Base-by-base conservation (phyloP, 2,797 vertebrate genomes). In the Eurystomus glaucurus region DNA sequence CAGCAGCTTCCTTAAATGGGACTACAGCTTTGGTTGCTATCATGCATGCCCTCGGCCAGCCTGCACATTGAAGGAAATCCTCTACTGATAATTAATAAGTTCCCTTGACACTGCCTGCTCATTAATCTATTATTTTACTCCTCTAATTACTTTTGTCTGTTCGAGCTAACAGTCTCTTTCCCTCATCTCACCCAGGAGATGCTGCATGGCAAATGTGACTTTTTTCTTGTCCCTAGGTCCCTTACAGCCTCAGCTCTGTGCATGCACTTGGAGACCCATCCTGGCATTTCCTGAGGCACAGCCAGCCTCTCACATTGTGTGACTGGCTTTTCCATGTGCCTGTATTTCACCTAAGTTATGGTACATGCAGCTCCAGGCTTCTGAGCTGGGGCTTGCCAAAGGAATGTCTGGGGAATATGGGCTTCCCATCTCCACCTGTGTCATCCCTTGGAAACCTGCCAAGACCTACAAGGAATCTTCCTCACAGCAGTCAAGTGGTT, bases 121-220 rank as follows among this genome's bases (percentile, higher is more conserved):
- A 96, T 96, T 97, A 97, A 95, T 97, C 89, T 92, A 87, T 94
- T 93, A 84, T 93, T 90, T 97, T 88, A 92, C 70, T 95, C 57
- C 28, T 94, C 95, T 97, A 97, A 97, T 97, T 98, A 97, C 96
- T 96, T 97, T 96, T 97, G 93, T 93, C 97, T 97, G 50, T 88
- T 96, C 6, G n/a, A 97, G 80, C 94, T 96, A 95, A 87, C 88
- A 96, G 79, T 60, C 81, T 96, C 66, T 39, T 94, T 97, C 76
- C 85, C 41, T 91, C 76, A 45, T 88, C 57, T 90, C 86, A 64
- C 39, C 65, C 33, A 81, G 14, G 66, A 94, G 72, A 77, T 45
- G 58, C 15, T 93, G 85, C 35, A 39, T 3, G 9, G 74, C 15
- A 92, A 80, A 80, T 15, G 43, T 37, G 68, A 75, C 54, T 89